Evolutionary conservation across 1,140 invertebrate genomes (phyloP).

Genomic region (Ruditapes philippinarum): DNA sequence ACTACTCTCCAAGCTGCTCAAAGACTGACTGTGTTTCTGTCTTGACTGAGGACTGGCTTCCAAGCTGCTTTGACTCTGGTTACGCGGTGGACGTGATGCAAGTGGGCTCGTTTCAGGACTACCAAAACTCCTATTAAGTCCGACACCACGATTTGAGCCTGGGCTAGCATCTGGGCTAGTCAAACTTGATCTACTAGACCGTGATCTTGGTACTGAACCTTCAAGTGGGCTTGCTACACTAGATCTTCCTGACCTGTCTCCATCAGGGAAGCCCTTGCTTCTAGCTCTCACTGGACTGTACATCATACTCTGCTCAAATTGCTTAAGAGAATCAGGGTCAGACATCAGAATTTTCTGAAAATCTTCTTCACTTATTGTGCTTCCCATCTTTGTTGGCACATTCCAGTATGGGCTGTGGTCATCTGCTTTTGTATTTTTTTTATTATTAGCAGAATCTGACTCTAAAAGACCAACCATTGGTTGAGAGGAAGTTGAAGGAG

Average conservation of each 20-base stretch:
- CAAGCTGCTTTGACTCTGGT: conserved; percentile 45
- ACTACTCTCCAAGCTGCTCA: conserved; percentile 42
- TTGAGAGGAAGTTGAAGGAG: background rate
- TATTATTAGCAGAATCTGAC: conserved; percentile 3
- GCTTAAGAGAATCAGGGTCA: conserved; percentile 63
- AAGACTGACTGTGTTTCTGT: conserved; percentile 11
- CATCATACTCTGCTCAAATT: conserved; percentile 66
- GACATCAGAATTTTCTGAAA: conserved; percentile 61
- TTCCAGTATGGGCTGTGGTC: conserved; percentile 31
- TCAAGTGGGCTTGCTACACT: conserved; percentile 56
- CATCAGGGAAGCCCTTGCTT: conserved; percentile 21
- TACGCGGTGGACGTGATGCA: conserved; percentile 32
- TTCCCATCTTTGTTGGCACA: conserved; percentile 41
- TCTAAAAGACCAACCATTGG: background rate
- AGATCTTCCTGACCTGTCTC: conserved; percentile 37
- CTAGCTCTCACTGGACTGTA: conserved; percentile 55
- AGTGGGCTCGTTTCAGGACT: conserved; percentile 56
- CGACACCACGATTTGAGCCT: background rate
- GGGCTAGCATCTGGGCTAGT: conserved; percentile 62
- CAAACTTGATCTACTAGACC: conserved; percentile 61
- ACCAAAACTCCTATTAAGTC: conserved; percentile 38
- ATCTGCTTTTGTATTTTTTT: background rate
- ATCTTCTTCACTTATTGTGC: conserved; percentile 60
- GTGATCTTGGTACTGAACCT: conserved; percentile 31
- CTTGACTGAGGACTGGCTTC: conserved; percentile 59